These are phyloP conservation scores for Eurytoma californica DNA, from an alignment of 2,888 invertebrate genomes.

Conservation along the genomic window DNA sequence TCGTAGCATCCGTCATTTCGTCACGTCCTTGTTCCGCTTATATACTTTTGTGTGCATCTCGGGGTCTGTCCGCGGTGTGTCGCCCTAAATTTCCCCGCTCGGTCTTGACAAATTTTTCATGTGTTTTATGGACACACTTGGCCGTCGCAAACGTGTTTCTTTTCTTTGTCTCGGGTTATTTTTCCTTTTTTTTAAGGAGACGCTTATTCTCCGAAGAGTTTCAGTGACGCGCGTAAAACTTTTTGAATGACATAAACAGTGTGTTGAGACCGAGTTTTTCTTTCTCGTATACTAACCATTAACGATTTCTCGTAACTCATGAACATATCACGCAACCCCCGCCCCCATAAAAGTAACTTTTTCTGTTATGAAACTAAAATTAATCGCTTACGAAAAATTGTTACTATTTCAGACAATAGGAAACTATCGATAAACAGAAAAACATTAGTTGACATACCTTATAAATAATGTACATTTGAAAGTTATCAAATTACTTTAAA, in stretches of 20 bases:
- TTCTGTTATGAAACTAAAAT: not conserved
- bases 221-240: not conserved
- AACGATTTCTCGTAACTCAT: not conserved
- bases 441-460: no score
- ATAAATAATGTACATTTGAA: no score
- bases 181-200: no score
- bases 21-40: not conserved
- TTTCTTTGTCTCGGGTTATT: no score
- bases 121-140: not conserved
- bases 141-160: no score
- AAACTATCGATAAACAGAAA: no score
- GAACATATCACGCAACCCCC: not conserved
- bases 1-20: not conserved
- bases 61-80: not conserved
- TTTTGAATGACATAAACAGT: not conserved
- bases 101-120: constrained; percentile 21
- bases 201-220: no score
- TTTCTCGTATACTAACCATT: constrained; percentile 15
- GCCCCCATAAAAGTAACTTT: constrained; percentile 10
- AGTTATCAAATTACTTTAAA: no score
- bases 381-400: no score
- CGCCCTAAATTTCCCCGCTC: not conserved
- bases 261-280: constrained; percentile 21
- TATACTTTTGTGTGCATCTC: constrained; percentile 9
- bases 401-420: no score